Percentiles rank a stretch among this genome's conserved stretches.
These are phyloP conservation scores for Phoebastria nigripes DNA, from an alignment of 2,797 vertebrate species.

Conservation along the genomic window DNA sequence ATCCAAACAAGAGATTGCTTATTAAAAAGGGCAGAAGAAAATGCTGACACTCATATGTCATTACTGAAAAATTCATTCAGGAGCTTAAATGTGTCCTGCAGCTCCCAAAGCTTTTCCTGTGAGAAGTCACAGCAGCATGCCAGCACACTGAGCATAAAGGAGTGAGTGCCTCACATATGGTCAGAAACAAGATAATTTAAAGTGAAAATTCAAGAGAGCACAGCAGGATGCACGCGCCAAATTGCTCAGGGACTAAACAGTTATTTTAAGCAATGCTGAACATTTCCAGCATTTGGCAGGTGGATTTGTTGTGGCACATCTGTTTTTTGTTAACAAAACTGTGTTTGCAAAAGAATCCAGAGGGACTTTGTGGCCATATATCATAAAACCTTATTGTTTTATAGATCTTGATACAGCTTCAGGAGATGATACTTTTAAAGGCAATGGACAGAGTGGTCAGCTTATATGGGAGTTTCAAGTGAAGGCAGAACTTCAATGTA, in stretches of 20 bases:
- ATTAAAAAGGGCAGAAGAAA: conserved; percentile 45
- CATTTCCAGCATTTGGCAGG: background rate
- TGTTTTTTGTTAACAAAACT: conserved; percentile 6
- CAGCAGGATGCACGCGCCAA: background rate
- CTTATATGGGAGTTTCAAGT: background rate
- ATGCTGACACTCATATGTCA: background rate
- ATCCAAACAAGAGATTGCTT: background rate
- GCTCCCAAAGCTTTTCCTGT: conserved; percentile 1
- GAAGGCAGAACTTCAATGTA: background rate
- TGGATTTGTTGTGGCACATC: background rate
- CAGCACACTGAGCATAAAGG: background rate
- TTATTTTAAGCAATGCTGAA: conserved; percentile 11
- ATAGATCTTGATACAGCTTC: background rate
- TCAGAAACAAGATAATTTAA: background rate
- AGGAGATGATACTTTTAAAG: background rate
- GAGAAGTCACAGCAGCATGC: background rate
- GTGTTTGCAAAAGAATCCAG: background rate
- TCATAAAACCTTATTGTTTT: background rate
- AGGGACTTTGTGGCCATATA: background rate
- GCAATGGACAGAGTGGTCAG: background rate
- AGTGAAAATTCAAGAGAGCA: conserved; percentile 3
- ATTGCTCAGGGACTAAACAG: background rate
- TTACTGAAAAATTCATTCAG: conserved; percentile 27
- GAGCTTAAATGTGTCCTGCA: conserved; percentile 22
- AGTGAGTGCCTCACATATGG: background rate